phyloP scores from a whole-genome alignment of 2,888 invertebrate genomes.

The Philereme vetulata region DNA sequence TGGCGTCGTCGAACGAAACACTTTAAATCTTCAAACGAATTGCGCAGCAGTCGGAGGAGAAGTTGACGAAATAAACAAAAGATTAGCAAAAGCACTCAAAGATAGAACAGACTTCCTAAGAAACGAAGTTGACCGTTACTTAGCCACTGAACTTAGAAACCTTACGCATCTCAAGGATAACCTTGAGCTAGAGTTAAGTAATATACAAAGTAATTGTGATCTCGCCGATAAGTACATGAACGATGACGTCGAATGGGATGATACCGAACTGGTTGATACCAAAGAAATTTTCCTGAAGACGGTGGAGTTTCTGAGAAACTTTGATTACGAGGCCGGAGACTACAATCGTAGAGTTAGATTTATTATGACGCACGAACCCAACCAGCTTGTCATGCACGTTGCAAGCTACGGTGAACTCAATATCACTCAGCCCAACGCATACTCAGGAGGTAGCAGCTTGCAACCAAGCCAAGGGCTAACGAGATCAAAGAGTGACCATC shows the following conservation, averaged over 20 bases:
- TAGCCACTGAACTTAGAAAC: constrained; percentile 93
- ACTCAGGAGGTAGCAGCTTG: constrained; percentile 77
- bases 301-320: constrained; percentile 96
- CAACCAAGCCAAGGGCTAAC: constrained; percentile 90
- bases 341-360: constrained; percentile 93
- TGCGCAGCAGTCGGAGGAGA: constrained; percentile 96
- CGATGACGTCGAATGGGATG: constrained; percentile 95
- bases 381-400: constrained; percentile 94
- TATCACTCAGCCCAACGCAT: constrained; percentile 86
- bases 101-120: constrained; percentile 94
- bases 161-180: constrained; percentile 95
- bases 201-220: constrained; percentile 98
- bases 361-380: constrained; percentile 95
- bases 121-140: constrained; percentile 95
- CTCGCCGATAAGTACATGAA: constrained; percentile 97
- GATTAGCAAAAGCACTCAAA: constrained; percentile 94
- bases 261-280: constrained; percentile 95
- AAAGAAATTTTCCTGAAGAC: constrained; percentile 98
- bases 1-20: constrained; percentile 93
- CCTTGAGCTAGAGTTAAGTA: constrained; percentile 96
- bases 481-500: constrained; percentile 96
- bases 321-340: constrained; percentile 96
- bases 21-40: constrained; percentile 93
- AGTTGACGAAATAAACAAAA: constrained; percentile 95
- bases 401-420: constrained; percentile 95